These are phyloP conservation scores for Chaetura pelagica DNA, from an alignment of 2,113 vertebrate genomes.

Conservation along the genomic window DNA sequence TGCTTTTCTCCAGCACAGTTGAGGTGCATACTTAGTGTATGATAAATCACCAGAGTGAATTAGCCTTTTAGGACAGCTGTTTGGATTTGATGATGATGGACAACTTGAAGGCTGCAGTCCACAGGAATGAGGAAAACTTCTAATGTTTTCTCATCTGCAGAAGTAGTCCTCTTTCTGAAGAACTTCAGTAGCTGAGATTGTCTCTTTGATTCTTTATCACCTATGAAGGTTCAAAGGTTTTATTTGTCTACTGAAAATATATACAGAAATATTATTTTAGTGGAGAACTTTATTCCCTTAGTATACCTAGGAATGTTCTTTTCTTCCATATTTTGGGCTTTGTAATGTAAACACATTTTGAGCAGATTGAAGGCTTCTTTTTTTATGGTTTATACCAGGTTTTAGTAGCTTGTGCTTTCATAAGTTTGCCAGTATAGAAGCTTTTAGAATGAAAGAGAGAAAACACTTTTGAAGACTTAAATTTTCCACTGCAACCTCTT, in stretches of 20 bases:
- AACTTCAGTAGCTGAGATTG: not conserved
- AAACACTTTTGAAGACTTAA: not conserved
- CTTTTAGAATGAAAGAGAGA: not conserved
- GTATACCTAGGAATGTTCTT: not conserved
- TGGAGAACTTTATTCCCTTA: not conserved
- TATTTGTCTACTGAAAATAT: not conserved
- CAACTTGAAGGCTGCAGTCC: not conserved
- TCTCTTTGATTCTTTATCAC: not conserved
- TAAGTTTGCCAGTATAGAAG: not conserved
- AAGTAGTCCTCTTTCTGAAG: not conserved
- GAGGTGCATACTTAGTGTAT: not conserved
- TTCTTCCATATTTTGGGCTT: not conserved
- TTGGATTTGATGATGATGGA: not conserved
- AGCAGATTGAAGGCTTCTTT: not conserved
- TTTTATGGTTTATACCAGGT: not conserved
- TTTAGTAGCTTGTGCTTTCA: not conserved
- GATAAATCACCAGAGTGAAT: not conserved
- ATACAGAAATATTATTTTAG: not conserved
- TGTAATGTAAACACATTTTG: not conserved
- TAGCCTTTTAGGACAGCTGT: not conserved
- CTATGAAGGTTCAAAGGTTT: not conserved
- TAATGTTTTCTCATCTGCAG: not conserved
- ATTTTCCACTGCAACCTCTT: not conserved
- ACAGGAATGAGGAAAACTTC: not conserved
- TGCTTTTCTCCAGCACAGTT: not conserved